phyloP scores from a whole-genome alignment of 2,888 invertebrate genomes.

The Scaptomyza cyrtandrae region DNA sequence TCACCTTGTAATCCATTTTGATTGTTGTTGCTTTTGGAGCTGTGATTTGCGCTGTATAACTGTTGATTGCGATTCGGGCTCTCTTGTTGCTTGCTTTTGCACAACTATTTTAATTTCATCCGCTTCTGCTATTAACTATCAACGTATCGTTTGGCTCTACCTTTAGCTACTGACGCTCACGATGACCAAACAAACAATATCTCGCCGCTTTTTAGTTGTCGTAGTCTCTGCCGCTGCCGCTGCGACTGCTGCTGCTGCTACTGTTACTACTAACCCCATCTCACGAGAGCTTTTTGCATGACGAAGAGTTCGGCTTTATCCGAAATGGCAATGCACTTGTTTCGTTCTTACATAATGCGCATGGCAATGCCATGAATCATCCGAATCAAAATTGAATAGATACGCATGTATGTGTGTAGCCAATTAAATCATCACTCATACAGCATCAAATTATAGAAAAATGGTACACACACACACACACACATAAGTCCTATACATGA shows the following conservation, averaged over 20 bases:
- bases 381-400: constrained; percentile 26
- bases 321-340: constrained; percentile 12
- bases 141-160: constrained; percentile 16
- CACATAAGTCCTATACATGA: neutral
- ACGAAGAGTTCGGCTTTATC: constrained; percentile 41
- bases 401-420: constrained; percentile 12
- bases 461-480: constrained; percentile 2
- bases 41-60: constrained; percentile 10
- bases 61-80: constrained; percentile 7
- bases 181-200: constrained; percentile 16
- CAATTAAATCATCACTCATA: constrained; percentile 29
- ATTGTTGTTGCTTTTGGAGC: neutral
- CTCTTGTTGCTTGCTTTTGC: constrained; percentile 3
- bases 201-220: neutral
- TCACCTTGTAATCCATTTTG: constrained; percentile 70
- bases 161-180: constrained; percentile 45
- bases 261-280: neutral
- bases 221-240: constrained; percentile 6
- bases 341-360: no score
- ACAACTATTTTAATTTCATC: neutral
- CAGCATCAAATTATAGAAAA: neutral
- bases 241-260: neutral
- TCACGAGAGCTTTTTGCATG: constrained; percentile 21
- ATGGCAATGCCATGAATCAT: constrained; percentile 38
- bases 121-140: neutral